Evolutionary conservation across 1,140 invertebrate species (phyloP), one percentile per base, ranked within the genome.

Genomic region (Macrobrachium rosenbergii): DNA sequence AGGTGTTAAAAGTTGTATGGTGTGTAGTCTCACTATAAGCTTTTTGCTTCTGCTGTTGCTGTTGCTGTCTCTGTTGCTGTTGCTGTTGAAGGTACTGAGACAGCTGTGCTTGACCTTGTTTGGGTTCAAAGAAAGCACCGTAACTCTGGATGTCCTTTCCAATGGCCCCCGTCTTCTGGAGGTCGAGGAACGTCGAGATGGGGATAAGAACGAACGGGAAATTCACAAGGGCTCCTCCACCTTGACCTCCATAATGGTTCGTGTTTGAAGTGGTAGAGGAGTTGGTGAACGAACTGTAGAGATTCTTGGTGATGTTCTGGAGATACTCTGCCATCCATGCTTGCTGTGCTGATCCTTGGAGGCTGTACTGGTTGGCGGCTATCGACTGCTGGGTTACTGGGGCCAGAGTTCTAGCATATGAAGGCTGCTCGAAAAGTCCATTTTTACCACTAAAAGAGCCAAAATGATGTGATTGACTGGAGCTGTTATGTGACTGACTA

Each of bases 191-290:
- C 8, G 85, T 87, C 19, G 79, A 73, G 85, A 87, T 87, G 79
- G 85, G 85, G 60, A 87, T 82, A 3, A 87, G 59, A 16, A 87
- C 85, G 72, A 87, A 87, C 7, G 85, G 85, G 69, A 87, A 87
- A 60, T 87, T 87, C 69, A 87, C 72, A 67, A 82, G 81, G 59
- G 62, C 67, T n/a, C 23, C 21, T 58, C 58, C 64, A 64, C 69
- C 21, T 5, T 43, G 17, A 17, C 23, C n/a, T 23, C 69, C 69
- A 43, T 52, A 28, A 2, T 19, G 23, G 19, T 63, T 52, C 58
- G n/a, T 37, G 67, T 87, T 73, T 5, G 45, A 52, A 5, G 12
- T 12, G 78, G n/a, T 82, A 17, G 85, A 87, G 58, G 85, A 87
- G 78, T 87, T 87, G 69, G 64, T 81, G 78, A 76, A 87, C 59